These are phyloP conservation scores for Eudyptes chrysolophus DNA, from an alignment of 2,113 vertebrate genomes.

Conservation along the genomic window DNA sequence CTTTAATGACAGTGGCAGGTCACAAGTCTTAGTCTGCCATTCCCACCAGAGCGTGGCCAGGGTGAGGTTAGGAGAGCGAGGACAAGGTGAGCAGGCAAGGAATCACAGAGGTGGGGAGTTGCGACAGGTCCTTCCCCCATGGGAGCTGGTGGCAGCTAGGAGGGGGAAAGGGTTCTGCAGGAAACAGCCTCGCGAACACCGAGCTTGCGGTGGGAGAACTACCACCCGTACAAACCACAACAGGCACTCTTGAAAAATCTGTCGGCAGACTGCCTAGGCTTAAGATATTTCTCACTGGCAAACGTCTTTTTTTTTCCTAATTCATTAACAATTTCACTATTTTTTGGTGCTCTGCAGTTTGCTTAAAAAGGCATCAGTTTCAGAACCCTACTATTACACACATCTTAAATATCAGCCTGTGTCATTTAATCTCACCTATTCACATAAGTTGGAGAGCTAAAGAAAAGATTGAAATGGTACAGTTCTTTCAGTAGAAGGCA, in stretches of 20 bases:
- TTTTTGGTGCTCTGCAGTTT: neutral
- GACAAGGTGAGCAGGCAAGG: neutral
- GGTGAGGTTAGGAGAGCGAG: neutral
- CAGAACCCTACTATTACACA: neutral
- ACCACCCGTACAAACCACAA: neutral
- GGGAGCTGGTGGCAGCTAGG: neutral
- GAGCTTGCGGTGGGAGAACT: fast-evolving
- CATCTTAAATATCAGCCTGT: neutral
- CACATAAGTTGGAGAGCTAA: neutral
- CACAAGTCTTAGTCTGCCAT: neutral
- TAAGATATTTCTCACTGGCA: neutral
- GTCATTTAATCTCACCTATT: neutral
- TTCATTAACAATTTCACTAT: neutral
- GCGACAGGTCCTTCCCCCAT: neutral
- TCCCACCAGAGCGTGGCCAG: neutral
- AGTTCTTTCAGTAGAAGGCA: neutral
- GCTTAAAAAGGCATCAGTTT: neutral
- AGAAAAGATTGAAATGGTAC: neutral
- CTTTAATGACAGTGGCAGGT: neutral
- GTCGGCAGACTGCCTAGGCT: neutral
- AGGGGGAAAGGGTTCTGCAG: neutral
- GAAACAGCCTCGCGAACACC: neutral
- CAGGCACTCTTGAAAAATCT: neutral
- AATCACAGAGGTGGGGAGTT: neutral
- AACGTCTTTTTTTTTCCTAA: neutral